Evolutionary conservation across 2,113 vertebrate genomes (phyloP), one percentile per base, ranked within the genome.

Genomic region (Phrynosoma platyrhinos): DNA sequence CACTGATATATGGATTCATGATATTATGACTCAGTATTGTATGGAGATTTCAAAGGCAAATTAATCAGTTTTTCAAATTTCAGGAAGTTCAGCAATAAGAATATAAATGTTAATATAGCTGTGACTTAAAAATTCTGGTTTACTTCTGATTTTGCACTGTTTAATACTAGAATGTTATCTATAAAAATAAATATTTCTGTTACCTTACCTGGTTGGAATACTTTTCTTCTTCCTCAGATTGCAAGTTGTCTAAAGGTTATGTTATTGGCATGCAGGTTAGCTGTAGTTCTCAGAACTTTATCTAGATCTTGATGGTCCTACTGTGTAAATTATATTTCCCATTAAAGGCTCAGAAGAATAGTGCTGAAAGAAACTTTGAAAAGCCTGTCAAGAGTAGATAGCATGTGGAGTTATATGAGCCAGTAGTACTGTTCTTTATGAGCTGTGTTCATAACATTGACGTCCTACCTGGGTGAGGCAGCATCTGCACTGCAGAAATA

Each of bases 1-100:
- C 52, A 96, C 91, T 7, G 98, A 99, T 85, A 80, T 98, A 79
- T 99, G 98, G 98, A 97, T 99, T 95, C 98, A 99, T 94, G 97
- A 97, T 91, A 96, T 98, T 86, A 97, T 99, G 96, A 97, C 95
- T 12, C 96, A 98, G 40, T 97, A 98, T 83, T 93, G 95, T 79
- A 87, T 94, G 53, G 95, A 97, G 91, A 93, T 97, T 94, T 95
- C 95, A 58, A 96, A 96, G 90, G 75, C 92, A 92, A 94, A 96
- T 92, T 96, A 95, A 94, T 93, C 83, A 95, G 93, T 84, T 84
- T 89, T 89, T 91, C 88, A 91, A 88, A 90, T 86, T 87, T 91
- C 92, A 96, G 85, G 20, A 23, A 62, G 90, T 94, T 91, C 92
- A 91, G 94, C 87, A 93, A 94, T 94, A 82, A 85, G n/a, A 85